Evolutionary conservation across 2,113 vertebrate species (phyloP), one percentile per base, ranked within the genome.

Genomic region (Galemys pyrenaicus): DNA sequence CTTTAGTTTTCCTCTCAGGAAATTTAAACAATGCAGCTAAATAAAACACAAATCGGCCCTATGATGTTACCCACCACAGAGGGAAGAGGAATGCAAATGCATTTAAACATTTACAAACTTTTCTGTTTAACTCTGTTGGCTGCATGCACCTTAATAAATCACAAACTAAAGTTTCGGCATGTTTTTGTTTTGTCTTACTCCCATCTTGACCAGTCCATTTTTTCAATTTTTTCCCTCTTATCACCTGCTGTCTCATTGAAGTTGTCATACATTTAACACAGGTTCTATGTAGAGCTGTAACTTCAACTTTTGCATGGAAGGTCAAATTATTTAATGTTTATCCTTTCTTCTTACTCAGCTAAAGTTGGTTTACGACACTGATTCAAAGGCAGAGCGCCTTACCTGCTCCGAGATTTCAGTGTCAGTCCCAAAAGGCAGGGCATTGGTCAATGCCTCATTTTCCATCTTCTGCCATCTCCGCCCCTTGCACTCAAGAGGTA

Each of bases 21-120:
- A 91, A 96, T 81, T 87, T 28, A 89, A 86, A 87, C 35, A 65
- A 62, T 92, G 37, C 78, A 92, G 70, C n/a, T 77, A 93, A 92
- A 73, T 92, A 88, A 91, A 49, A 71, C 51, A 89, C 9, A 54
- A 74, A 49, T 79, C 93, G 95, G 60, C 24, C 64, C 77, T 87
- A 77, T 92, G 41, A 71, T 87, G 32, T 95, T 82, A 77, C 51
- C 26, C 10, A 78, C 41, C 70, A 87, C 39, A 85, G 64, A 95
- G 32, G 81, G 62, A 82, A 87, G 54, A 80, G n/a, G 24, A 77
- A 83, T 77, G 20, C 13, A 64, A 49, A 74, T 58, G 9, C 37
- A 39, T 78, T 80, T 71, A 93, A 94, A 92, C 26, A 86, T 56
- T 73, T 12, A 44, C 32, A 44, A 62, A 88, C 24, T 85, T 83